phyloP scores from a whole-genome alignment of 2,888 invertebrate genomes.

The Crossocerus cetratus region DNA sequence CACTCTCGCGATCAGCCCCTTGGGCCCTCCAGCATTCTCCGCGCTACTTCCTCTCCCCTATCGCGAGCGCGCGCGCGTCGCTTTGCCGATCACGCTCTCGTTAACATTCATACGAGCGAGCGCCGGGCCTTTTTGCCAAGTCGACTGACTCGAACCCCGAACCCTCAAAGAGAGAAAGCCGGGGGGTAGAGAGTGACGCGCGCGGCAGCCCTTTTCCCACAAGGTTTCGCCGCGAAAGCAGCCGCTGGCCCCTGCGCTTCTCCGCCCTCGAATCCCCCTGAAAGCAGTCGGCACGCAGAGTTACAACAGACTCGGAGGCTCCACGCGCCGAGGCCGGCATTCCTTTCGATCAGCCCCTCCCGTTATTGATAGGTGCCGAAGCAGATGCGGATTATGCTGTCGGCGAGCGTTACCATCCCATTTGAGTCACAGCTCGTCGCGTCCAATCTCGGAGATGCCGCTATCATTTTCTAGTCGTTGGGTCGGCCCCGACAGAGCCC shows the following conservation, averaged over 20 bases:
- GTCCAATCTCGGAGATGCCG: no score
- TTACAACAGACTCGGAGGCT: no score
- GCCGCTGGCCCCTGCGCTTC: slow-evolving; percentile 5
- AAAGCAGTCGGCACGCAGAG: neutral
- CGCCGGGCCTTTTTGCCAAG: slow-evolving; percentile 54
- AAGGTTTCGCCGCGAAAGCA: slow-evolving; percentile 14
- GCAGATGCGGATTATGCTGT: no score
- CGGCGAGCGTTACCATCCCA: no score
- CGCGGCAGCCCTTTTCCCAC: slow-evolving; percentile 6
- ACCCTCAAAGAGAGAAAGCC: slow-evolving; percentile 42
- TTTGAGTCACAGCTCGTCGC: no score
- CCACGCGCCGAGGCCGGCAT: no score
- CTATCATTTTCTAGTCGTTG: no score
- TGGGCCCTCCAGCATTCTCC: slow-evolving; percentile 5
- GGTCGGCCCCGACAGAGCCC: no score
- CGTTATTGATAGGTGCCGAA: no score
- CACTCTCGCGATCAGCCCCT: neutral
- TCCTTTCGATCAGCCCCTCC: no score
- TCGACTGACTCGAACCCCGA: slow-evolving; percentile 45
- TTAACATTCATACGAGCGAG: slow-evolving; percentile 60
- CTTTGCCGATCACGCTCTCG: slow-evolving; percentile 57
- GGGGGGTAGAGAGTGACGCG: neutral
- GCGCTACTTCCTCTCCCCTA: neutral
- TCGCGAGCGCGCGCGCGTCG: neutral
- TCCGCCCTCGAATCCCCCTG: neutral